These are phyloP conservation scores for Lepas anatifera DNA, from an alignment of 2,888 invertebrate species.

Conservation along the genomic window DNA sequence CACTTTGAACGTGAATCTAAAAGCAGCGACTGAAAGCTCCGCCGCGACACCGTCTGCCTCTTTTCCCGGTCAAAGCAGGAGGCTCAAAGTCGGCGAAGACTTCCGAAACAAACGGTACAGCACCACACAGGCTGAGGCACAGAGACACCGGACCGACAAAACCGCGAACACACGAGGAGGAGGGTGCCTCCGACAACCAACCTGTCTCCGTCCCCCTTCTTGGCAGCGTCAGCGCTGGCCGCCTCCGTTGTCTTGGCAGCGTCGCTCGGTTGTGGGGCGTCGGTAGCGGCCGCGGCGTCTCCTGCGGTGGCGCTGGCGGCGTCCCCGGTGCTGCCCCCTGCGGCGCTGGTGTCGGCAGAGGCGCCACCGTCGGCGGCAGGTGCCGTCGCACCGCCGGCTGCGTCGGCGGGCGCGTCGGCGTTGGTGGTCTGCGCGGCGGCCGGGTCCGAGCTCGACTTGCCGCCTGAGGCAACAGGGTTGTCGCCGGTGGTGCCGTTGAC, in stretches of 20 bases:
- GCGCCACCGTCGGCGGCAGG: background rate
- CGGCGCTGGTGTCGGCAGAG: background rate
- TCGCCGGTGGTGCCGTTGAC: conserved; percentile 9
- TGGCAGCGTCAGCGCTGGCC: conserved; percentile 17
- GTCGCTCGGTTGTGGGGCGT: conserved; percentile 13
- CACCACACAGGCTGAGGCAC: too few relatives aligned
- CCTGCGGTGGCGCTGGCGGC: background rate
- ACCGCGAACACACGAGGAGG: too few relatives aligned
- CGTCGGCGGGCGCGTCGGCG: background rate
- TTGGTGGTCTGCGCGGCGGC: background rate
- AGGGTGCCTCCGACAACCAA: conserved; percentile 9
- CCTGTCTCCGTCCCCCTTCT: conserved; percentile 23
- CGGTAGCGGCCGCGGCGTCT: background rate
- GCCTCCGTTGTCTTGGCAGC: conserved; percentile 23
- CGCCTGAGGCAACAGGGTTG: background rate
- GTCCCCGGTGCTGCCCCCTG: background rate
- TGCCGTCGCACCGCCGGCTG: background rate
- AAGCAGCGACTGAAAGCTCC: too few relatives aligned
- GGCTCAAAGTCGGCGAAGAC: too few relatives aligned
- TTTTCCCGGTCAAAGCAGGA: too few relatives aligned
- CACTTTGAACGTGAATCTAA: too few relatives aligned
- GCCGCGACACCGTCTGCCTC: too few relatives aligned
- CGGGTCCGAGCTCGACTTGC: background rate
- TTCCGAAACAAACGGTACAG: too few relatives aligned
- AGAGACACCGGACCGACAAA: too few relatives aligned